These are phyloP conservation scores for Dendropsophus ebraccatus DNA, from an alignment of 2,113 vertebrate species.

Conservation along the genomic window DNA sequence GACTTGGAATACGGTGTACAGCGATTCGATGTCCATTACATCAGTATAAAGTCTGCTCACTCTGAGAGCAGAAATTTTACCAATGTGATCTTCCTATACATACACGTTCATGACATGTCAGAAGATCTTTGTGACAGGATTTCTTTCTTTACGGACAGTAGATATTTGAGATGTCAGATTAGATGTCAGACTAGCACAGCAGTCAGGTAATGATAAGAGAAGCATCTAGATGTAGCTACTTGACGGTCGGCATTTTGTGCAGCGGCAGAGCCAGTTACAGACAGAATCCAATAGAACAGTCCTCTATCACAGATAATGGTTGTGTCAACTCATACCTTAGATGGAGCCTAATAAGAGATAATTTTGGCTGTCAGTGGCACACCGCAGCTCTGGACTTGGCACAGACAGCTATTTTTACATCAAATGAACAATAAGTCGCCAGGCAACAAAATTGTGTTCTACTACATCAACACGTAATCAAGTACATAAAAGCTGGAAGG, in stretches of 20 bases:
- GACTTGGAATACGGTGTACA: too few relatives aligned
- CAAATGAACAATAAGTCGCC: slow-evolving; percentile 65
- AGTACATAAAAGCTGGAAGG: neutral
- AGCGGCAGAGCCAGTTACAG: slow-evolving; percentile 56
- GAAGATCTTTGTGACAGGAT: neutral
- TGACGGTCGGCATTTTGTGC: neutral
- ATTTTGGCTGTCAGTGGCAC: slow-evolving; percentile 62
- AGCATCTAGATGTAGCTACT: neutral
- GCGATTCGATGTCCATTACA: neutral
- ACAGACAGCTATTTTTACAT: slow-evolving; percentile 63
- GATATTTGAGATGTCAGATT: neutral
- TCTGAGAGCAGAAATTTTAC: neutral
- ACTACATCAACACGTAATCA: slow-evolving; percentile 1
- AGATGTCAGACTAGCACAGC: neutral
- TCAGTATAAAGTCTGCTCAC: neutral
- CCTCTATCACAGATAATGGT: slow-evolving; percentile 62
- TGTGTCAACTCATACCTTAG: slow-evolving; percentile 61
- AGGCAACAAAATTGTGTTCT: slow-evolving; percentile 66
- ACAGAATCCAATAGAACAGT: slow-evolving; percentile 57
- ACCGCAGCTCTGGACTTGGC: slow-evolving; percentile 38
- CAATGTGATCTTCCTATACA: neutral
- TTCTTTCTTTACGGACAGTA: neutral
- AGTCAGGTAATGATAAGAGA: neutral
- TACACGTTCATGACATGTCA: neutral
- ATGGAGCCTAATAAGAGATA: slow-evolving; percentile 65